phyloP scores from a whole-genome alignment of 2,888 invertebrate species.

The Hemaris fuciformis region DNA sequence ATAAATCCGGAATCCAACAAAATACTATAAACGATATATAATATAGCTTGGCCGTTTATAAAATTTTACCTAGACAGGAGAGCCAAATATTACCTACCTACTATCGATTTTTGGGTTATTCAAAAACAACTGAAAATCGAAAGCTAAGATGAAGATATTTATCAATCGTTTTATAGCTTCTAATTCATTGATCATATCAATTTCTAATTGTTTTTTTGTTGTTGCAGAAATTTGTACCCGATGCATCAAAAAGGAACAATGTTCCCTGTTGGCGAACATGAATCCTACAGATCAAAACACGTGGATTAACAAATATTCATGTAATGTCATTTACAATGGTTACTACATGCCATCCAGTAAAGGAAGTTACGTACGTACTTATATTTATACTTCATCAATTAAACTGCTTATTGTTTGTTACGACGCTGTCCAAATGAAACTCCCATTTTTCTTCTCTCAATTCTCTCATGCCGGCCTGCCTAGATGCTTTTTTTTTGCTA shows the following conservation, averaged over 20 bases:
- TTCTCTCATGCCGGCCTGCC: too few species aligned
- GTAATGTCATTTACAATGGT: constrained; percentile 31
- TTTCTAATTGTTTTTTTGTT: constrained; percentile 14
- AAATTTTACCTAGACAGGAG: too few species aligned
- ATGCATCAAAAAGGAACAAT: constrained; percentile 50
- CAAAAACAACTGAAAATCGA: too few species aligned
- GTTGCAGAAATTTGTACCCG: constrained; percentile 53
- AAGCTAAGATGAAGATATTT: neutral
- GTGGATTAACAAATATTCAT: constrained; percentile 49
- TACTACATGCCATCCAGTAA: constrained; percentile 37
- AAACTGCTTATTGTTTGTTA: too few species aligned
- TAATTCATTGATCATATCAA: neutral
- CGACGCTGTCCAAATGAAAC: too few species aligned
- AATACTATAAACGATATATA: too few species aligned
- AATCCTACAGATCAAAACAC: constrained; percentile 43
- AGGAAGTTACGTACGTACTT: constrained; percentile 51
- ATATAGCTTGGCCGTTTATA: too few species aligned
- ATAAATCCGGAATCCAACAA: too few species aligned
- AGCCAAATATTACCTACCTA: too few species aligned
- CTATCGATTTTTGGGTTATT: too few species aligned
- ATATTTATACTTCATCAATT: neutral
- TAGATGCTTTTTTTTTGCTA: too few species aligned
- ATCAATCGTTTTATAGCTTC: neutral
- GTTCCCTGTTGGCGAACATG: constrained; percentile 44
- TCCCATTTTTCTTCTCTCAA: too few species aligned